phyloP scores from a whole-genome alignment of 2,797 vertebrate species.

The Lindbergichthys nudifrons region DNA sequence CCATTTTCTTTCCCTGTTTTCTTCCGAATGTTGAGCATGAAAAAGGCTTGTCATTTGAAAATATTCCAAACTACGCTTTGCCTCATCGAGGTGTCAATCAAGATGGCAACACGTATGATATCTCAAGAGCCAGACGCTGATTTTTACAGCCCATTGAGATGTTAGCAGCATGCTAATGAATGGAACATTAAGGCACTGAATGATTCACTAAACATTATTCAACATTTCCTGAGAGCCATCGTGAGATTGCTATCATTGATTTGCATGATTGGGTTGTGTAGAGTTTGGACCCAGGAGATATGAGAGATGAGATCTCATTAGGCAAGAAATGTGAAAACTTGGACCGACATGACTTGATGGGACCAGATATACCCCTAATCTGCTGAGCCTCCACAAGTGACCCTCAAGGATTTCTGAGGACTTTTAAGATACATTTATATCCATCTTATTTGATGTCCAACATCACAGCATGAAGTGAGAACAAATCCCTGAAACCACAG shows the following conservation, averaged over 20 bases:
- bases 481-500: background rate
- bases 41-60: background rate
- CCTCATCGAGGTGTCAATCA: conserved; percentile 22
- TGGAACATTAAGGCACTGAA: conserved; percentile 38
- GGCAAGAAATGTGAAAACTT: conserved; percentile 52
- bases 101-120: conserved; percentile 5
- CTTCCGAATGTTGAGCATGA: background rate
- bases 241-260: conserved; percentile 39
- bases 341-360: conserved; percentile 7
- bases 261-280: conserved; percentile 67
- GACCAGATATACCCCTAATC: conserved; percentile 8
- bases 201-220: conserved; percentile 58
- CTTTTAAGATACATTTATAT: conserved; percentile 28
- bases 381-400: conserved; percentile 23
- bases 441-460: conserved; percentile 8
- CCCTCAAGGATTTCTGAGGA: conserved; percentile 27
- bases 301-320: conserved; percentile 49
- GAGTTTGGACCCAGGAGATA: conserved; percentile 36
- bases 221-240: conserved; percentile 61
- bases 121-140: conserved; percentile 18
- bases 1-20: background rate
- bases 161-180: conserved; percentile 47
- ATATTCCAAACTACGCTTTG: background rate
- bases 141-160: conserved; percentile 38
- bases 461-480: conserved; percentile 2